These are phyloP conservation scores for Brachypodius melanocephalos DNA, from an alignment of 2,113 vertebrate genomes.

Conservation along the genomic window DNA sequence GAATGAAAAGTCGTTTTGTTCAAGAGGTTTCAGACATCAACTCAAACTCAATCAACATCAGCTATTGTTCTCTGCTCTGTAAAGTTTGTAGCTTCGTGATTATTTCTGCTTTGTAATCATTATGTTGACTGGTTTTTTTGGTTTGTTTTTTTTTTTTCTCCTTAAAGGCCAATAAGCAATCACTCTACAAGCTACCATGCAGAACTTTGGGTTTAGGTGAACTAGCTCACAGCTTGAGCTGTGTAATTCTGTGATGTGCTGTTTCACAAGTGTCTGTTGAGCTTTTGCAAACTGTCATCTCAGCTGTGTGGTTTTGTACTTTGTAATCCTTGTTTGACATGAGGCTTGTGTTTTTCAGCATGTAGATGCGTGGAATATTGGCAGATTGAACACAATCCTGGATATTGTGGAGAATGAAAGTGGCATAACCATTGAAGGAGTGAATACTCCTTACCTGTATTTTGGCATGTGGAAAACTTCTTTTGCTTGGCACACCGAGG, in stretches of 20 bases:
- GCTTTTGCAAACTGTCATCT: not conserved
- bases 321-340: not conserved
- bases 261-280: not conserved
- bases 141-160: not conserved
- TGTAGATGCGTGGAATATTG: constrained; percentile 91
- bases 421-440: constrained; percentile 91
- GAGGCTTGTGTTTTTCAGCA: constrained; percentile 60
- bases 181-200: not conserved
- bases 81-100: not conserved
- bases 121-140: not conserved
- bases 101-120: not conserved
- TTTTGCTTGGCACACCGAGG: constrained; percentile 96
- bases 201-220: not conserved
- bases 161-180: not conserved
- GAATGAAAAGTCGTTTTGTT: not conserved
- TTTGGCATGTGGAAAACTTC: constrained; percentile 99
- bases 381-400: constrained; percentile 87
- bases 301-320: not conserved
- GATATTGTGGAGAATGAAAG: constrained; percentile 92
- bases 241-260: not conserved
- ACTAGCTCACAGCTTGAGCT: not conserved
- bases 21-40: not conserved
- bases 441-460: constrained; percentile 91
- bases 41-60: not conserved
- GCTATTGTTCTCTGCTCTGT: not conserved